phyloP scores from a whole-genome alignment of 2,113 vertebrate genomes.

The Neofelis nebulosa region DNA sequence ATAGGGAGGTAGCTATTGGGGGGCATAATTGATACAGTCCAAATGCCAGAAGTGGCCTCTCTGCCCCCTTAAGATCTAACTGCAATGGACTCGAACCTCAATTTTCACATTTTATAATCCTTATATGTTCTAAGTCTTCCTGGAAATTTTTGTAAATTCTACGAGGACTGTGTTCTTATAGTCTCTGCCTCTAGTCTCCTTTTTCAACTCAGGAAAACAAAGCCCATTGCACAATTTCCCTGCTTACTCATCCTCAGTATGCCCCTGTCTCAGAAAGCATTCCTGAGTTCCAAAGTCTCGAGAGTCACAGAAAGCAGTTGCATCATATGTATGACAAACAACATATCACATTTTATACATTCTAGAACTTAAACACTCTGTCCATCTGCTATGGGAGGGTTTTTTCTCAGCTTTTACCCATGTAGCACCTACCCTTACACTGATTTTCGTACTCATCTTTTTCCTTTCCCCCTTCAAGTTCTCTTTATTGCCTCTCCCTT shows the following conservation, averaged over 20 bases:
- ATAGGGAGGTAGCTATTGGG: background rate
- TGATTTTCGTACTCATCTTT: background rate
- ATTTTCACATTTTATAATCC: background rate
- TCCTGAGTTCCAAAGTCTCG: background rate
- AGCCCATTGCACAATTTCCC: background rate
- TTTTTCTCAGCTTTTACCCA: background rate
- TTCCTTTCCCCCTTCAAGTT: background rate
- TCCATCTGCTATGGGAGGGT: background rate
- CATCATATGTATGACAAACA: background rate
- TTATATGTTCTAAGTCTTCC: background rate
- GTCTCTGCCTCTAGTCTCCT: background rate
- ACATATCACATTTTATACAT: background rate
- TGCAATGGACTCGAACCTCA: background rate
- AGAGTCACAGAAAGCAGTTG: background rate
- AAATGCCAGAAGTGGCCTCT: background rate
- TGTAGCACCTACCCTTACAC: background rate
- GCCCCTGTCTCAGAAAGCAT: background rate
- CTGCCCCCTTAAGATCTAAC: background rate
- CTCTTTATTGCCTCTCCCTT: background rate
- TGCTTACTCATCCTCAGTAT: background rate
- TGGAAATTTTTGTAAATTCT: background rate
- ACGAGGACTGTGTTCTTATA: background rate
- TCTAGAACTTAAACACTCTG: background rate
- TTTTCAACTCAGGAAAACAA: conserved; percentile 4
- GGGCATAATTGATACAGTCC: background rate